Evolutionary conservation across 2,113 vertebrate species (phyloP), one percentile per base, ranked within the genome.

Genomic region (Gavia stellata): DNA sequence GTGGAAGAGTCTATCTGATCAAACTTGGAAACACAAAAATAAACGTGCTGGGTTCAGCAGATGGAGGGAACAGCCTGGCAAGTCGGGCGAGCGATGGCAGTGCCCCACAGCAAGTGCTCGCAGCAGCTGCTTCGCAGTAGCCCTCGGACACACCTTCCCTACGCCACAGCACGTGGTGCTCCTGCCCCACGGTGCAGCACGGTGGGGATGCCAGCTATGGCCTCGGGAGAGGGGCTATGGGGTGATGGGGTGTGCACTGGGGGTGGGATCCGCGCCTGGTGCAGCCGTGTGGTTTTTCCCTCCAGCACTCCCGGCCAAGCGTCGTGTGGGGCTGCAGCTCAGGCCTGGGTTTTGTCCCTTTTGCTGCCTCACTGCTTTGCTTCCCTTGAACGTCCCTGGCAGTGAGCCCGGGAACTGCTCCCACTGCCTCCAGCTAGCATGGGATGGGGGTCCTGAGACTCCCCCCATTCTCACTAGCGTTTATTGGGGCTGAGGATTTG

Each of bases 51-150:
- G 67, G 82, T 72, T 92, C 29, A 13, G 93, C 95, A 96, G 80
- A 93, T 93, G 94, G 93, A 93, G 70, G 56, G 56, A 90, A n/a
- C 95, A 96, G 88, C 29, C 93, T 33, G 72, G 91, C 5, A 9
- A 70, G 72, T 4, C 4, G 19, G 88, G 72, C 13, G 3, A 33
- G 65, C 33, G 4, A 31, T 61, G 84, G 93, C 81, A 75, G 73
- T 5, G 40, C 47, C 93, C 74, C 52, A 6, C 63, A 13, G 55
- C 50, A n/a, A 29, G 42, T 15, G 11, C 59, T 50, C 14, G 0
- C 40, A 38, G 77, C 55, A 94, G 85, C 93, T 92, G 94, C 83
- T 40, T 14, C 9, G 4, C 40, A 45, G 70, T 80, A 66, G 72
- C 81, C 62, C 73, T 31, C 3, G 9, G 55, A 14, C 75, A 36